These are phyloP conservation scores for Flabesymbios commensalis DNA, from an alignment of 2,888 invertebrate genomes.

Conservation along the genomic window DNA sequence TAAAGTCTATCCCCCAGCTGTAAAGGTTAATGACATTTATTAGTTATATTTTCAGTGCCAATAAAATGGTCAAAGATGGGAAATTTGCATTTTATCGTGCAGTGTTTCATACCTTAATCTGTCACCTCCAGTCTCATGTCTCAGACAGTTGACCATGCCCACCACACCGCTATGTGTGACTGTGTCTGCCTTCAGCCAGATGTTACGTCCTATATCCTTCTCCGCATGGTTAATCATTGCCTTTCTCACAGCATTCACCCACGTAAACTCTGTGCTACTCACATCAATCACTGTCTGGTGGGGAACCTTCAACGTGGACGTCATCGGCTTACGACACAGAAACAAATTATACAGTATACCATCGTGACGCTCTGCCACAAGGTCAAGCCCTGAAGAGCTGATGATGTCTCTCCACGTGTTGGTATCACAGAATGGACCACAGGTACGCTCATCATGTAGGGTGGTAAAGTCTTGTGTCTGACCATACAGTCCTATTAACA, in stretches of 20 bases:
- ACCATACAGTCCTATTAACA: conserved; percentile 42
- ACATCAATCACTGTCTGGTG: conserved; percentile 20
- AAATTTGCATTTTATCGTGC: too few relatives aligned
- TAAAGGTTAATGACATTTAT: too few relatives aligned
- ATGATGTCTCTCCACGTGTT: conserved; percentile 41
- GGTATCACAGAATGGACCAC: conserved; percentile 39
- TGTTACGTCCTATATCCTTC: conserved; percentile 64
- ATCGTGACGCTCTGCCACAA: conserved; percentile 70
- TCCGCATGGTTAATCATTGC: conserved; percentile 67
- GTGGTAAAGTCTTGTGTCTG: conserved; percentile 36
- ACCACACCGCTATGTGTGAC: conserved; percentile 69
- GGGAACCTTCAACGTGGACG: neutral
- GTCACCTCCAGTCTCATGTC: conserved; percentile 82
- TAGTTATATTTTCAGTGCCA: too few relatives aligned
- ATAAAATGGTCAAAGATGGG: too few relatives aligned
- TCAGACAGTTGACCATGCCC: conserved; percentile 88
- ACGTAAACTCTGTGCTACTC: conserved; percentile 55
- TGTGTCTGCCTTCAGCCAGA: conserved; percentile 68
- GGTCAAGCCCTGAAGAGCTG: conserved; percentile 62
- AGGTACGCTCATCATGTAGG: conserved; percentile 16
- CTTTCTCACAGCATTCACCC: conserved; percentile 80
- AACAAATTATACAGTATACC: conserved; percentile 66
- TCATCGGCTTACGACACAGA: conserved; percentile 68
- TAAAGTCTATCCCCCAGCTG: too few relatives aligned
- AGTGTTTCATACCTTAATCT: conserved; percentile 71